A percentile compares a stretch with the other conserved stretches of the same genome.
Evolutionary conservation across 2,113 vertebrate genomes (phyloP).

Genomic region (Cinclus mexicanus): DNA sequence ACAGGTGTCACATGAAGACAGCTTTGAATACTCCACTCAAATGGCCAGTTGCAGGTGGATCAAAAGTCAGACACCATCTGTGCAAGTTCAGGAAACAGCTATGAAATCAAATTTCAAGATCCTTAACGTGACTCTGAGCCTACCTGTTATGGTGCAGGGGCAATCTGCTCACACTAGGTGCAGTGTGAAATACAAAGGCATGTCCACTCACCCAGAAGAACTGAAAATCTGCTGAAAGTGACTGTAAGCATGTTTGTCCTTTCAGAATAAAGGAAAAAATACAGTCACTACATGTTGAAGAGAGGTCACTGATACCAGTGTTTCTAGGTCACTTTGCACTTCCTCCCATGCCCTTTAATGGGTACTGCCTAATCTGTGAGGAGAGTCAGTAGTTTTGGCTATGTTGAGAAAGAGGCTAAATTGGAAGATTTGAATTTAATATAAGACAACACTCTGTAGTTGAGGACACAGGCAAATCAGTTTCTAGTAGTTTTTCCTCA

Average conservation of each 20-base stretch:
- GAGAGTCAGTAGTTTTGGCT: not conserved
- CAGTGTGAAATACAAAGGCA: not conserved
- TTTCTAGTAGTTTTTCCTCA: not conserved
- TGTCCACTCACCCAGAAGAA: not conserved
- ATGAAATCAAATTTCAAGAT: not conserved
- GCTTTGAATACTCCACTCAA: not conserved
- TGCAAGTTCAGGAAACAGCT: not conserved
- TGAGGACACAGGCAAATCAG: not conserved
- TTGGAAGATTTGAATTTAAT: not conserved
- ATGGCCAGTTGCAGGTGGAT: not conserved
- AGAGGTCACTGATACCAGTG: not conserved
- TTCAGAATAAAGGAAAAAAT: not conserved
- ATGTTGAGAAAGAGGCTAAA: not conserved
- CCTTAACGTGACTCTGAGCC: not conserved
- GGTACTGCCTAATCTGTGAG: not conserved
- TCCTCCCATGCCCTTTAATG: not conserved
- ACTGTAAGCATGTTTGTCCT: not conserved
- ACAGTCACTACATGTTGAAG: not conserved
- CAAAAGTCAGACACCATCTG: not conserved
- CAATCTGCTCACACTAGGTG: not conserved
- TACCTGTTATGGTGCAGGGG: accelerated
- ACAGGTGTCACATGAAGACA: not conserved
- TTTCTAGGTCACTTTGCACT: not conserved
- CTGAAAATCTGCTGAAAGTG: not conserved
- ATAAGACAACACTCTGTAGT: not conserved